A percentile compares a stretch with the other conserved stretches of the same genome.
Evolutionary conservation across 2,113 vertebrate genomes (phyloP).

Genomic region (Myotis yumanensis): DNA sequence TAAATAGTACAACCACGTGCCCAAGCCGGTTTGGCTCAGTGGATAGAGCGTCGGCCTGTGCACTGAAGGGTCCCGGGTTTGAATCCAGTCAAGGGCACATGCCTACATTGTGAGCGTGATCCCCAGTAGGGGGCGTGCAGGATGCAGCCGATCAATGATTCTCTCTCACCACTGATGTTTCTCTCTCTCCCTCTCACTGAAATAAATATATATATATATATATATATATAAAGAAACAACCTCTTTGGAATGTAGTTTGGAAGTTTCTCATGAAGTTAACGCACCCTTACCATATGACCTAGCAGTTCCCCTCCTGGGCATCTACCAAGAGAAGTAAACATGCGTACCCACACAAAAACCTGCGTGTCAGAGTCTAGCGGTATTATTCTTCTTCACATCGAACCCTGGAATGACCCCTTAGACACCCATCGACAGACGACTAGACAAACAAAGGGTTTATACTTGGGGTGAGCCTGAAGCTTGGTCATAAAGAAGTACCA

Average conservation of each 20-base stretch:
- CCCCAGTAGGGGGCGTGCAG: too few relatives aligned
- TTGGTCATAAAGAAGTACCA: not conserved
- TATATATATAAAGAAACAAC: too few relatives aligned
- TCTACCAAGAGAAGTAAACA: not conserved
- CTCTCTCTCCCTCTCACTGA: too few relatives aligned
- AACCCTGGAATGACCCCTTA: not conserved
- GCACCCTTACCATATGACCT: not conserved
- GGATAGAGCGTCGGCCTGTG: too few relatives aligned
- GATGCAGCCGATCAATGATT: too few relatives aligned
- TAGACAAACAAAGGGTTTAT: not conserved
- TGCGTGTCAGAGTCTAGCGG: not conserved
- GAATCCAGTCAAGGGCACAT: too few relatives aligned
- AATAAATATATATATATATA: too few relatives aligned
- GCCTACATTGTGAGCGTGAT: too few relatives aligned
- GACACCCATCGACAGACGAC: not conserved
- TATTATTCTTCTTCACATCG: not conserved
- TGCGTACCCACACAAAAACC: not conserved
- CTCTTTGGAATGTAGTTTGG: not conserved
- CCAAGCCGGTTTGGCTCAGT: too few relatives aligned
- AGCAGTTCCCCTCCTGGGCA: not conserved
- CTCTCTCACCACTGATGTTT: too few relatives aligned
- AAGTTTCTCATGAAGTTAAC: not conserved
- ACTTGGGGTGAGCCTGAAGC: not conserved
- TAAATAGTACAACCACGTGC: not conserved
- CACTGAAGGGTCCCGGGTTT: too few relatives aligned